These are phyloP conservation scores for Nannobrachium achirus DNA, from an alignment of 2,113 vertebrate genomes.

Conservation along the genomic window DNA sequence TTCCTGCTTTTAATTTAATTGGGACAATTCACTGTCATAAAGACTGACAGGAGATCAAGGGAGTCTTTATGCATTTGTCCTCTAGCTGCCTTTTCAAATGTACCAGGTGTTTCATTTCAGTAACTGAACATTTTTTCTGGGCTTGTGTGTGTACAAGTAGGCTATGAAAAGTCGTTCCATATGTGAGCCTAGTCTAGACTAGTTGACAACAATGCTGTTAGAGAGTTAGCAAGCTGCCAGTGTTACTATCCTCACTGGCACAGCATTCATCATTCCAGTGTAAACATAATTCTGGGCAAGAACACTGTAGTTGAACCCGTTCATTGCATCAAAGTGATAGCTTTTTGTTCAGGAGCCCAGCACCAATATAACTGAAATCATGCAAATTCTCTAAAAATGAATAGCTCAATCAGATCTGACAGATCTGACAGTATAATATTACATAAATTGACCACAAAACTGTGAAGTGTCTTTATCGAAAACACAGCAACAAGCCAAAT, in stretches of 20 bases:
- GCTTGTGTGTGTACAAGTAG: slow-evolving; percentile 1
- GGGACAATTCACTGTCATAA: slow-evolving; percentile 17
- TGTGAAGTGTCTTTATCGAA: too few relatives aligned
- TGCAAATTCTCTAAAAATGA: neutral
- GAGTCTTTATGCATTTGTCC: neutral
- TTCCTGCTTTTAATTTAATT: slow-evolving; percentile 17
- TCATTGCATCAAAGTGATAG: neutral
- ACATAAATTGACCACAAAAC: too few relatives aligned
- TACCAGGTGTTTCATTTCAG: slow-evolving; percentile 26
- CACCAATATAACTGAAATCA: neutral
- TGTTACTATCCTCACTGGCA: slow-evolving; percentile 24
- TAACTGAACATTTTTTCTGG: neutral
- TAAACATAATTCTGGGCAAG: slow-evolving; percentile 11
- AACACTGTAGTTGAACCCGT: neutral
- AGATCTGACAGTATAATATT: too few relatives aligned
- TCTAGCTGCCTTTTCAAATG: slow-evolving; percentile 21
- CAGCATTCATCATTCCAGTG: neutral
- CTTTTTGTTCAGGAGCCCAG: neutral
- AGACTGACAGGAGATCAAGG: slow-evolving; percentile 16
- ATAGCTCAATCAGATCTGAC: too few relatives aligned
- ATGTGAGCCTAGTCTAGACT: slow-evolving; percentile 10
- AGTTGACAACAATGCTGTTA: slow-evolving; percentile 65
- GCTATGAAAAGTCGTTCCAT: slow-evolving; percentile 23
- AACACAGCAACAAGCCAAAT: too few relatives aligned
- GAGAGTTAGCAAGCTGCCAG: slow-evolving; percentile 28